Evolutionary conservation across 2,888 invertebrate genomes (phyloP).

Genomic region (Omphaloscelis lunosa): DNA sequence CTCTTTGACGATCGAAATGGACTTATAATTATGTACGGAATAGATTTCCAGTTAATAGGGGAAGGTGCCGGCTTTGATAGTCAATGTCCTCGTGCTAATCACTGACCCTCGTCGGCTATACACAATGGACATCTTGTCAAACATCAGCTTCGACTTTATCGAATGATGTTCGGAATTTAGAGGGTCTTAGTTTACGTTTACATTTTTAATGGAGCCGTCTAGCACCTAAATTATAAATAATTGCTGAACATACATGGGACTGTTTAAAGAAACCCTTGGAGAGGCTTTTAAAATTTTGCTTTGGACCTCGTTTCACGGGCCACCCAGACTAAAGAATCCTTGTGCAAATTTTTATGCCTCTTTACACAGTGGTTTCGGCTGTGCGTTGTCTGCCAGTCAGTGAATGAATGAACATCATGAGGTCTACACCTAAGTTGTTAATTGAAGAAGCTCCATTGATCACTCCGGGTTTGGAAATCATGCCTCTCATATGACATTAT

Average conservation of each 20-base stretch:
- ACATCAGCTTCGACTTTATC: constrained; percentile 44
- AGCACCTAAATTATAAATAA: no score
- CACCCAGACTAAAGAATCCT: background rate
- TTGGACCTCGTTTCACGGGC: no score
- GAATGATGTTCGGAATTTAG: constrained; percentile 33
- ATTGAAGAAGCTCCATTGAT: background rate
- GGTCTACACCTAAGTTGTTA: background rate
- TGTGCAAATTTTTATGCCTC: background rate
- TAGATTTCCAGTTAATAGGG: constrained; percentile 43
- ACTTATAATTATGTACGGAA: constrained; percentile 49
- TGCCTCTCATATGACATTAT: no score
- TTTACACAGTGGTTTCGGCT: background rate
- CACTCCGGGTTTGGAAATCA: background rate
- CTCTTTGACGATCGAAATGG: constrained; percentile 52
- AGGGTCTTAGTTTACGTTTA: constrained; percentile 16
- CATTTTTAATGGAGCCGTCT: background rate
- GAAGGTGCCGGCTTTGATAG: constrained; percentile 75
- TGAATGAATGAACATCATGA: background rate
- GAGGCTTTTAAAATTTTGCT: no score
- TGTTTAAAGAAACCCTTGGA: no score
- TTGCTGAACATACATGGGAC: no score
- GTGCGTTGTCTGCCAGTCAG: background rate
- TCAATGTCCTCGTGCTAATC: constrained; percentile 84
- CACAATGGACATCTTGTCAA: constrained; percentile 73
- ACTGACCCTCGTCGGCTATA: constrained; percentile 83